Conservation (phyloP, 2,888 invertebrate species). For the Diachrysia chrysitis region DNA sequence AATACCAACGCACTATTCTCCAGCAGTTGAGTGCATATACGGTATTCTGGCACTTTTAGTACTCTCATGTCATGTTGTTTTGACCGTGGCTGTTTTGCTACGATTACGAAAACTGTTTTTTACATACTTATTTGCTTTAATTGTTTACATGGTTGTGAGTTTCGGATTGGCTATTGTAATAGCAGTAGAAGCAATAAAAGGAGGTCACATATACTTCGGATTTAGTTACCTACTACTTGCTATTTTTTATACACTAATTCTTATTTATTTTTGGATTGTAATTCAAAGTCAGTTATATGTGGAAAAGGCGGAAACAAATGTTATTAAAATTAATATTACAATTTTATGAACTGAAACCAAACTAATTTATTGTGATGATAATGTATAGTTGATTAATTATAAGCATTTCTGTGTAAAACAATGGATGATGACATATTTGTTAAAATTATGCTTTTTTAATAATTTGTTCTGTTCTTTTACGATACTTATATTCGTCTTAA, state of each 20-base stretch:
- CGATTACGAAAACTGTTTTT: conserved; percentile 42
- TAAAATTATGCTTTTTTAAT: too few relatives aligned
- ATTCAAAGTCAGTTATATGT: conserved; percentile 58
- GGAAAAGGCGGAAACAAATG: conserved; percentile 57
- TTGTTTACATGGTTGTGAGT: conserved; percentile 55
- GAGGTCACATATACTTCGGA: conserved; percentile 50
- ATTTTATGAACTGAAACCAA: conserved; percentile 50
- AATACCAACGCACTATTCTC: conserved; percentile 46
- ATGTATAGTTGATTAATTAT: too few relatives aligned
- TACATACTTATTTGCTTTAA: conserved; percentile 55
- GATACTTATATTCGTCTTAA: neutral
- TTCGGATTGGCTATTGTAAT: conserved; percentile 53
- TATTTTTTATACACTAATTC: conserved; percentile 44
- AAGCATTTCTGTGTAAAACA: too few relatives aligned
- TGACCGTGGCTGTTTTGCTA: conserved; percentile 49
- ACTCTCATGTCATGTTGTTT: conserved; percentile 54
- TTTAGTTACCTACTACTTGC: conserved; percentile 47
- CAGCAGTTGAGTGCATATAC: conserved; percentile 47
- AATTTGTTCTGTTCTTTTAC: too few relatives aligned
- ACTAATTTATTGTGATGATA: too few relatives aligned
- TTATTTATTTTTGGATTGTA: conserved; percentile 67
- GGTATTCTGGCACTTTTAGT: conserved; percentile 51
- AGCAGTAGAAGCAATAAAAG: conserved; percentile 47
- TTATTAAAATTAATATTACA: conserved; percentile 62
- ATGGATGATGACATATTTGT: too few relatives aligned